Evolutionary conservation across 2,113 vertebrate genomes (phyloP).

Genomic region (Gymnobelideus leadbeateri): DNA sequence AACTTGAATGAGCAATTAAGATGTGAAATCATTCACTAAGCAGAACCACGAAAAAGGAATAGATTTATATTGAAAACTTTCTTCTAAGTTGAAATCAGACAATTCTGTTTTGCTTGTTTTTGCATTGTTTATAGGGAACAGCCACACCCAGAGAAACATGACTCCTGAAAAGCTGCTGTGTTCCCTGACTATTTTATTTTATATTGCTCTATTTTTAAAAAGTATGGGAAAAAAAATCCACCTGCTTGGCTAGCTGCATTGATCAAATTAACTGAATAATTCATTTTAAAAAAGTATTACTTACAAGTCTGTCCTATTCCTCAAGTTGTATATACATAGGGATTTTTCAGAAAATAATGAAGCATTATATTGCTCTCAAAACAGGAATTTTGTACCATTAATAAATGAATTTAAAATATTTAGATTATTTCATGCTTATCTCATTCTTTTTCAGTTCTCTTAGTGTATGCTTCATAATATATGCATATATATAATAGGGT

Average conservation of each 20-base stretch:
- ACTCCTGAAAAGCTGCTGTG: background rate
- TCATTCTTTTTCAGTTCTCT: background rate
- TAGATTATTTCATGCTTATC: background rate
- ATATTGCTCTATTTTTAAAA: background rate
- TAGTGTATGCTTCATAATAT: background rate
- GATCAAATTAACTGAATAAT: background rate
- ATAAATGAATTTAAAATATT: background rate
- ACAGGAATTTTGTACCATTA: background rate
- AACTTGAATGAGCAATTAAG: background rate
- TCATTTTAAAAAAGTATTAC: background rate
- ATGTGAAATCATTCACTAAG: background rate
- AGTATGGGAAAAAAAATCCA: background rate
- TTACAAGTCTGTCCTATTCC: background rate
- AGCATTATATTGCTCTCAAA: background rate
- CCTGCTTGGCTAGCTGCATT: background rate
- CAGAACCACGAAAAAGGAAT: background rate
- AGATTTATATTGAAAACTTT: background rate
- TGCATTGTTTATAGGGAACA: background rate
- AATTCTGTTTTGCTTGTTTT: background rate
- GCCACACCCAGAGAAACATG: background rate
- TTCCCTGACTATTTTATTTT: background rate
- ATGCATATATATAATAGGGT: too few relatives aligned
- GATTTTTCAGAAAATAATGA: background rate
- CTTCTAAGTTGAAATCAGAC: background rate
- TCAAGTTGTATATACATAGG: background rate